Evolutionary conservation across 2,888 invertebrate genomes (phyloP).

Genomic region (Pinctada fucata): DNA sequence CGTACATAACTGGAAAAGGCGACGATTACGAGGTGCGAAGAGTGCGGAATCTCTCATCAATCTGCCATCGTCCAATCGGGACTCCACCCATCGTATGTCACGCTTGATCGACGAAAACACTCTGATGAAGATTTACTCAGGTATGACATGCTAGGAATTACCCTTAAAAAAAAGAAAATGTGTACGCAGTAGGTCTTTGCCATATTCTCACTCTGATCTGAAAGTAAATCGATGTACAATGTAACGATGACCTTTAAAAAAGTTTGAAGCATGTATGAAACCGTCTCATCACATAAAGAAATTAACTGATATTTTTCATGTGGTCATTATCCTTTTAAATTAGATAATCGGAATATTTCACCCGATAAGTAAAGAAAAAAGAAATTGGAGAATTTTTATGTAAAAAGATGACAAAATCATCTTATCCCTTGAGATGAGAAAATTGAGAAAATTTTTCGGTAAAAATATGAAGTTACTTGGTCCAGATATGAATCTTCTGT

Average conservation of each 20-base stretch:
- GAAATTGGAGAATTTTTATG: too few species aligned
- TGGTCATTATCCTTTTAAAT: not conserved
- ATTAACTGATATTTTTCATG: not conserved
- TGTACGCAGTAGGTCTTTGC: too few species aligned
- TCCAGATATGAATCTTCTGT: too few species aligned
- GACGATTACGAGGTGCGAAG: constrained; percentile 68
- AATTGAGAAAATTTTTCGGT: too few species aligned
- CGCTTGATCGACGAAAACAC: constrained; percentile 41
- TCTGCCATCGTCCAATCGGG: constrained; percentile 43
- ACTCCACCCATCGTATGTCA: constrained; percentile 31
- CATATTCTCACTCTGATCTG: too few species aligned
- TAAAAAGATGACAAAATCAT: too few species aligned
- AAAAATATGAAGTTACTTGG: too few species aligned
- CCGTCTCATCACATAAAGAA: not conserved
- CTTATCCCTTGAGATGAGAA: too few species aligned
- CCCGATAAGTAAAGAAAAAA: too few species aligned
- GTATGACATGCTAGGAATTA: constrained; percentile 17
- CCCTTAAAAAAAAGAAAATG: too few species aligned
- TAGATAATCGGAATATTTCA: not conserved
- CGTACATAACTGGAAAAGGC: constrained; percentile 70
- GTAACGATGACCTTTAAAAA: too few species aligned
- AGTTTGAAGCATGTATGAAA: not conserved
- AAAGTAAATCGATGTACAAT: not conserved
- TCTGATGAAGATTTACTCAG: constrained; percentile 51
- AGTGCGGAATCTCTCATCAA: constrained; percentile 70